Base-by-base conservation (phyloP, 2,888 invertebrate species). In the Epicampocera succincta region DNA sequence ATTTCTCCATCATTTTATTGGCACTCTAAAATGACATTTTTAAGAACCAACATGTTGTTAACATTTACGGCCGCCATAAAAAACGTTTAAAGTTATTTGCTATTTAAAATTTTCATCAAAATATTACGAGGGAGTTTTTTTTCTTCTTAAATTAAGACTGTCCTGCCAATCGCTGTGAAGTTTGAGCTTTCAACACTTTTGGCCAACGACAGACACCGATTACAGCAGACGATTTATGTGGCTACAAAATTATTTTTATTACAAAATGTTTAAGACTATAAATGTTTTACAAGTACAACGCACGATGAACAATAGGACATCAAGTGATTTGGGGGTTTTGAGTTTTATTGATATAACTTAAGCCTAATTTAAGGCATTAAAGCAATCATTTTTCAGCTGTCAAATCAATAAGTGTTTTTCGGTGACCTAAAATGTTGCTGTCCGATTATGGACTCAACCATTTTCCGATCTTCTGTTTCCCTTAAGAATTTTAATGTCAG, bases 1-100 rank as follows among this genome's bases (percentile, higher is more conserved):
- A 80, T 71, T 80, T 80, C 75, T 61, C 81, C 74, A 44, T 74
- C 65, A 58, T 69, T 78, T 77, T 74, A 77, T 77, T 77, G 68
- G 52, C 63, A 65, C 73, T 81, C 77, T 65, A 73, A 77, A 82
- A 60, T 77, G 65, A 60, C 80, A 80, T 12, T 76, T 72, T 80
- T 48, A 76, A 76, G 72, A 21, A 54, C 46, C 44, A 61, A 75
- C 61, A 76, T 56, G 65, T 19, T 75, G 75, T 76, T 72, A 76
- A 72, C 80, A 76, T 80, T 80, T 80, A 76, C 65, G 73, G 33
- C 42, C 21, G 25, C 33, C 33, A 72, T 72, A 72, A 78, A 68
- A 50, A 63, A 77, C 21, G 56, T 33, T 58, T 65, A 33, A 68
- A 74, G 21, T 60, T 56, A 48, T 73, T 63, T 56, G 17, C 66